A percentile compares a stretch with the other conserved stretches of the same genome.
These are phyloP conservation scores for Steatocranus sp. DNA, from an alignment of 2,797 vertebrate species.

Conservation along the genomic window DNA sequence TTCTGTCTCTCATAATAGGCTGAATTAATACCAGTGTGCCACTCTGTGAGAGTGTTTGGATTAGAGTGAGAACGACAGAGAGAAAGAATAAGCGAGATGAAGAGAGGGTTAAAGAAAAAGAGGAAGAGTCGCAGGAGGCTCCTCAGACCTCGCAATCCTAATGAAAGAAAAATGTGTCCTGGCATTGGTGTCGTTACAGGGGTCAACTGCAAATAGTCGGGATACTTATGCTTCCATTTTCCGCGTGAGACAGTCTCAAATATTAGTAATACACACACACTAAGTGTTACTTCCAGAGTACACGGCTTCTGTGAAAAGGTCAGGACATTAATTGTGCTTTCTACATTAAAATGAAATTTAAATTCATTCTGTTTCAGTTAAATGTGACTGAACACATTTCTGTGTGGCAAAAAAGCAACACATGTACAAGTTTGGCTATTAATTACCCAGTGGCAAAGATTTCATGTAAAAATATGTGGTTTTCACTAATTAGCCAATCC, in stretches of 20 bases:
- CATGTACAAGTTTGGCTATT: not conserved
- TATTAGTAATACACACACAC: not conserved
- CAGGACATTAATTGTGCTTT: not conserved
- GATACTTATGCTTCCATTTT: constrained; percentile 32
- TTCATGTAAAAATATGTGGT: not conserved
- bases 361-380: not conserved
- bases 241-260: not conserved
- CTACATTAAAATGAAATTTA: not conserved
- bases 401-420: not conserved
- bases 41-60: constrained; percentile 53
- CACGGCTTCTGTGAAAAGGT: not conserved
- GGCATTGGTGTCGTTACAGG: constrained; percentile 30
- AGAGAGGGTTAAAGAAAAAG: constrained; percentile 12
- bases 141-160: constrained; percentile 27
- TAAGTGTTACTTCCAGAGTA: not conserved
- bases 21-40: constrained; percentile 66
- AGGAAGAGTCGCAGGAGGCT: not conserved
- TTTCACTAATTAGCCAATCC: not conserved
- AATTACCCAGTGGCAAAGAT: not conserved
- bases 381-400: not conserved
- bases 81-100: constrained; percentile 4
- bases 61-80: constrained; percentile 41
- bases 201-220: constrained; percentile 47
- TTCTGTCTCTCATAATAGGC: constrained; percentile 75
- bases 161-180: constrained; percentile 52